phyloP scores from a whole-genome alignment of 2,888 invertebrate genomes.

The Coelopa pilipes region DNA sequence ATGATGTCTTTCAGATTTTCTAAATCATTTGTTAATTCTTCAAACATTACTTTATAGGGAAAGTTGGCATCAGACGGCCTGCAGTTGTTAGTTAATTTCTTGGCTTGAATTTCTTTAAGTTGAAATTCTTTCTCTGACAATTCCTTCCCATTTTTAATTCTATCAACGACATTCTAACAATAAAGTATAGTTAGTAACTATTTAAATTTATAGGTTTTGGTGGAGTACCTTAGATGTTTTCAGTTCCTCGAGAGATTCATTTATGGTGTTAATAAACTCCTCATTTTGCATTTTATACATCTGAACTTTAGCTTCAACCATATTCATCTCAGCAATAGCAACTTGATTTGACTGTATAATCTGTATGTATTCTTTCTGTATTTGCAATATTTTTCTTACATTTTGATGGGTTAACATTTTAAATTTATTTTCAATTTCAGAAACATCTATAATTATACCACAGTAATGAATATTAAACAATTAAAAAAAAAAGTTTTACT shows the following conservation, averaged over 20 bases:
- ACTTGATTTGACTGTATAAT: conserved; percentile 55
- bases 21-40: conserved; percentile 69
- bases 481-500: not conserved
- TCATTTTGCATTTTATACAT: conserved; percentile 52
- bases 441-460: conserved; percentile 35
- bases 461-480: not conserved
- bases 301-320: conserved; percentile 51
- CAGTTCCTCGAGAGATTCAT: conserved; percentile 51
- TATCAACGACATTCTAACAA: conserved; percentile 42
- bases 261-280: conserved; percentile 48
- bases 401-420: conserved; percentile 46
- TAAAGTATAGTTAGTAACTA: not conserved
- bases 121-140: conserved; percentile 67
- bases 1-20: conserved; percentile 70
- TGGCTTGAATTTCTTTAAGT: conserved; percentile 70
- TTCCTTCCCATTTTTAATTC: conserved; percentile 60
- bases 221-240: conserved; percentile 53
- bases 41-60: conserved; percentile 69
- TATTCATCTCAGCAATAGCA: conserved; percentile 51
- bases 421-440: conserved; percentile 54
- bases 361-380: conserved; percentile 55
- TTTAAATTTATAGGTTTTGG: not conserved
- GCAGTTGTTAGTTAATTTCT: conserved; percentile 69
- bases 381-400: conserved; percentile 54
- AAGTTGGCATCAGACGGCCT: conserved; percentile 72